Evolutionary conservation across 2,888 invertebrate genomes (phyloP).

Genomic region (Eupithecia insigniata): DNA sequence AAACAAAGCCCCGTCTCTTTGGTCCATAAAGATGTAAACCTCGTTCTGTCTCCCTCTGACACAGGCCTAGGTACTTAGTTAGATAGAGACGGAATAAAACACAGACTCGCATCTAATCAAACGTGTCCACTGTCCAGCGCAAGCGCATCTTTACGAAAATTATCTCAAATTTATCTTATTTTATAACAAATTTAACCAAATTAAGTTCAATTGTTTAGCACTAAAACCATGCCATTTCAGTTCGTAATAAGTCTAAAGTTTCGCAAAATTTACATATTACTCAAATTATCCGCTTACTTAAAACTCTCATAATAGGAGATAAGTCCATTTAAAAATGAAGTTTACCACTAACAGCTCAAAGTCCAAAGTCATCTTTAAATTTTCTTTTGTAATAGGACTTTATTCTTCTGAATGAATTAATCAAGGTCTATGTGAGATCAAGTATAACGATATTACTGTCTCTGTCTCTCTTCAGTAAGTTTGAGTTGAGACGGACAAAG

Average conservation of each 20-base stretch:
- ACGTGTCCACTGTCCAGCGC: conserved; percentile 80
- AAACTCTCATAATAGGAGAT: conserved; percentile 65
- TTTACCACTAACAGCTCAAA: conserved; percentile 42
- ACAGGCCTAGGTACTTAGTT: conserved; percentile 31
- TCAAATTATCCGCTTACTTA: conserved; percentile 57
- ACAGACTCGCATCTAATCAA: conserved; percentile 77
- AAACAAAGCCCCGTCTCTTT: conserved; percentile 74
- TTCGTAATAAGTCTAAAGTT: conserved; percentile 44
- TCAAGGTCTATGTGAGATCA: conserved; percentile 64
- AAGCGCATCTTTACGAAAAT: conserved; percentile 69
- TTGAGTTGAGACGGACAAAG: conserved; percentile 55
- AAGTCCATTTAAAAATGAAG: conserved; percentile 53
- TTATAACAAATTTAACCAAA: no score
- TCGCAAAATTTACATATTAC: conserved; percentile 59
- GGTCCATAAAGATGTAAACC: conserved; percentile 76
- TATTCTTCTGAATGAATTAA: conserved; percentile 52
- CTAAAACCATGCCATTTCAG: conserved; percentile 36
- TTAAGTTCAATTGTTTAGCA: conserved; percentile 11
- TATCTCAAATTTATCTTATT: conserved; percentile 42
- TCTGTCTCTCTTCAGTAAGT: conserved; percentile 47
- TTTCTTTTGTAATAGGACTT: conserved; percentile 50
- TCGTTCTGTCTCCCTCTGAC: conserved; percentile 62
- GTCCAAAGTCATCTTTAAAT: conserved; percentile 49
- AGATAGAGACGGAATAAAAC: conserved; percentile 66
- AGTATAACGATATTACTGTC: conserved; percentile 54